Base-by-base conservation (phyloP, 1,140 invertebrate species). In the Steinernema feltiae region DNA sequence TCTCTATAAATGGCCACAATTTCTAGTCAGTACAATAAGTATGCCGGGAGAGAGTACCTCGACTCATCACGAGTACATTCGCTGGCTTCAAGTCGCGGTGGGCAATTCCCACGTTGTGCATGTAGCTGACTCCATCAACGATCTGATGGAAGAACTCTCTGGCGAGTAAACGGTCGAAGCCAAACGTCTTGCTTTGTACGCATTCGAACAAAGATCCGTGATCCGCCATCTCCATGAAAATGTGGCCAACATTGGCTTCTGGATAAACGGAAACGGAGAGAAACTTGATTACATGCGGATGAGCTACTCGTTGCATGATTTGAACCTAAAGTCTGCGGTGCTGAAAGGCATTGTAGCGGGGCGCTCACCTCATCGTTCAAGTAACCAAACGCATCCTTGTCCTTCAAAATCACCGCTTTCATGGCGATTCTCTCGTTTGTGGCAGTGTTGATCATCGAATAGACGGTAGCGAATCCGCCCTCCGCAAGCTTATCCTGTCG, bases 21-120 rank as follows among this genome's bases (percentile, higher is more conserved):
- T 17, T 63, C 53, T 21, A 63, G 12, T 3, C 15, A 27, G 53
- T 12, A 12, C 53, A 63, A n/a, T 7, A 63, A 63, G 24, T 41
- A 7, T n/a, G n/a, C n/a, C n/a, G n/a, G 41, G n/a, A 46, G 41
- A n/a, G 24, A 15, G 53, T 15, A 63, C 53, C 53, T n/a, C 7
- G 53, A 27, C 24, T 21, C 53, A 63, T 63, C 2, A 75, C 69
- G 24, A 75, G 74, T 3, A 75, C 30, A 29, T 75, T 75, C 18
- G 48, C 24, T 18, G 74, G 70, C 69, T 75, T 75, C 70, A 75
- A 41, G 46, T 75, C 74, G 29, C 74, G 74, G 0, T 75, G 74
- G 21, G 74, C 74, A 29, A 75, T 75, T 1, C 29, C 29, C 21
- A 63, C 63, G 1, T 41, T 35, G 69, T 75, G 74, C 12, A 75